Conservation (phyloP, 2,888 invertebrate species). For the Melipona beecheii region DNA sequence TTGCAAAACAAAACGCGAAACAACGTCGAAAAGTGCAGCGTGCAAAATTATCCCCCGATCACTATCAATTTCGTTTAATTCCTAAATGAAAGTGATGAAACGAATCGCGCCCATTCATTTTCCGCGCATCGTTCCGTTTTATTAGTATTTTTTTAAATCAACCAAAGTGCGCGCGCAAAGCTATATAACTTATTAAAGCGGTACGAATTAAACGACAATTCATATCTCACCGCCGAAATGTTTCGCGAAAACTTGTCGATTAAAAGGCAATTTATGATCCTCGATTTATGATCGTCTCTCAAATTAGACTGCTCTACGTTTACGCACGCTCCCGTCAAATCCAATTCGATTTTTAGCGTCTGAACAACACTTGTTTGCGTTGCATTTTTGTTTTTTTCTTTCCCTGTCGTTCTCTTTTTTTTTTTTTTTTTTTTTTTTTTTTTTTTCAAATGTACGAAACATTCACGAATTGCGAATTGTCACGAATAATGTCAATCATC, state of each 20-base stretch:
- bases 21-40: too few species aligned
- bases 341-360: neutral
- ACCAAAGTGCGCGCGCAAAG: neutral
- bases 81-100: neutral
- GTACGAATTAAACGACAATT: constrained; percentile 3
- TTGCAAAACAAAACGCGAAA: neutral
- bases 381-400: neutral
- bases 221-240: neutral
- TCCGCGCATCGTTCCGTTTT: neutral
- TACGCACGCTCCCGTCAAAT: neutral
- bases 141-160: constrained; percentile 1
- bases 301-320: constrained; percentile 1
- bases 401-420: neutral
- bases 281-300: neutral
- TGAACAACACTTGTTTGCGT: neutral
- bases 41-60: neutral
- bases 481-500: neutral
- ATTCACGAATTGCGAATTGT: neutral
- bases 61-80: constrained; percentile 4
- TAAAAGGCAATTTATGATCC: neutral
- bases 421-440: neutral
- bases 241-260: neutral
- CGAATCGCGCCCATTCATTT: neutral
- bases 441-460: neutral
- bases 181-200: neutral